Percentiles rank a stretch among this genome's conserved stretches.
These are phyloP conservation scores for Papilio polyxenes DNA, from an alignment of 1,140 invertebrate species.

Conservation along the genomic window DNA sequence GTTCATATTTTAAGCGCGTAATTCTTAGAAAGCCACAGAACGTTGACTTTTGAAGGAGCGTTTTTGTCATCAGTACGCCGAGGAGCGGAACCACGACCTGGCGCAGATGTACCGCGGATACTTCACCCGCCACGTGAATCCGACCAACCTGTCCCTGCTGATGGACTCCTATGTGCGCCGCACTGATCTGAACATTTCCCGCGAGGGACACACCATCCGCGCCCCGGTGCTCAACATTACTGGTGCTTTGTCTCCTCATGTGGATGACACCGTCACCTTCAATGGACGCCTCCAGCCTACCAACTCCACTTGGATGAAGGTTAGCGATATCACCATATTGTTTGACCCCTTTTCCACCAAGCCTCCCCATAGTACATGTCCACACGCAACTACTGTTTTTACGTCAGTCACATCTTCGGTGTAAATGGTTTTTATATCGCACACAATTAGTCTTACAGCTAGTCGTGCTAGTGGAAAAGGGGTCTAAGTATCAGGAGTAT, in stretches of 20 bases:
- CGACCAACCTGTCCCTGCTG: slow-evolving; percentile 95
- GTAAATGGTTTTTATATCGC: too few relatives aligned
- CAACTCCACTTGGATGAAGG: slow-evolving; percentile 98
- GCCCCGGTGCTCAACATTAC: slow-evolving; percentile 97
- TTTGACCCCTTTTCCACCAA: background rate
- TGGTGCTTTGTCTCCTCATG: slow-evolving; percentile 95
- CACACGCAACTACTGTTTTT: too few relatives aligned
- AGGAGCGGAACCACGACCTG: slow-evolving; percentile 95
- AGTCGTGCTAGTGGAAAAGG: too few relatives aligned
- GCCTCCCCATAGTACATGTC: too few relatives aligned
- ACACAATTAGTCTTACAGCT: too few relatives aligned
- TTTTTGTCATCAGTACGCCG: slow-evolving; percentile 79
- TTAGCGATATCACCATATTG: slow-evolving; percentile 37
- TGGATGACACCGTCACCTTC: slow-evolving; percentile 97
- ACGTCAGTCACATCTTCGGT: too few relatives aligned
- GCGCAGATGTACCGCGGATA: slow-evolving; percentile 94
- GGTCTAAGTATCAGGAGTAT: too few relatives aligned
- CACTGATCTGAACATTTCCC: slow-evolving; percentile 91
- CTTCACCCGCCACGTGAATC: slow-evolving; percentile 95
- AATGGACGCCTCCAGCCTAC: slow-evolving; percentile 97
- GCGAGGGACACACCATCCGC: slow-evolving; percentile 79
- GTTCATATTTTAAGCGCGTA: background rate
- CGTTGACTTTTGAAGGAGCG: slow-evolving; percentile 19
- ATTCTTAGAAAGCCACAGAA: background rate
- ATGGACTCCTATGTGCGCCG: slow-evolving; percentile 97